Conservation (phyloP, 2,113 vertebrate species). For the Spea bombifrons region DNA sequence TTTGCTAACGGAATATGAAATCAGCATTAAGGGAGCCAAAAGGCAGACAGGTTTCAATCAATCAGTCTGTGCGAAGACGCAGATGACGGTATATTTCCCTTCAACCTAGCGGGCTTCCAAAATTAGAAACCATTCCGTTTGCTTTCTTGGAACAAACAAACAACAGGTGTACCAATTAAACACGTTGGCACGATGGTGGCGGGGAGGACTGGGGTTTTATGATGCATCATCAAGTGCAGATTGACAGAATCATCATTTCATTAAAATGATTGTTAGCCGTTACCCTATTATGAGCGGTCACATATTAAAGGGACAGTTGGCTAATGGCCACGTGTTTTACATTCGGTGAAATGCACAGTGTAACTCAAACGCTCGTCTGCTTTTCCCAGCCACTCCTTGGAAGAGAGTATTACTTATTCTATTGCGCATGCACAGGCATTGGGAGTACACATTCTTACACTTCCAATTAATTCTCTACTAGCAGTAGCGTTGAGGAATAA, state of each 20-base stretch:
- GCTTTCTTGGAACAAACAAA: slow-evolving; percentile 31
- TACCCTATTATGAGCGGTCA: not conserved
- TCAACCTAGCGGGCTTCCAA: slow-evolving; percentile 10
- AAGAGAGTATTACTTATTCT: too few relatives aligned
- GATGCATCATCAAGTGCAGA: not conserved
- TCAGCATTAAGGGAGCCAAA: slow-evolving; percentile 8
- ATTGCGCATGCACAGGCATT: too few relatives aligned
- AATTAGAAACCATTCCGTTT: slow-evolving; percentile 32
- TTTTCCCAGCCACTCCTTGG: too few relatives aligned
- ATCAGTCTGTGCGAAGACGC: slow-evolving; percentile 17
- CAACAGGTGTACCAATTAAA: slow-evolving; percentile 40
- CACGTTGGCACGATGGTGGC: slow-evolving; percentile 4
- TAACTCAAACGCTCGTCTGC: too few relatives aligned
- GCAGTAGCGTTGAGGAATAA: too few relatives aligned
- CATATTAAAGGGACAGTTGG: not conserved
- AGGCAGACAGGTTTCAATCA: slow-evolving; percentile 18
- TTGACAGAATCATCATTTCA: not conserved
- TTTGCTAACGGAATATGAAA: not conserved
- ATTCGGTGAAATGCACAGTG: too few relatives aligned
- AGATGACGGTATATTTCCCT: not conserved
- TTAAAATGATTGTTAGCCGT: not conserved
- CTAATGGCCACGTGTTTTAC: too few relatives aligned
- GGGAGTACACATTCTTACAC: too few relatives aligned
- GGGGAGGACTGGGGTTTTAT: not conserved
- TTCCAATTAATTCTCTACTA: too few relatives aligned